These are phyloP conservation scores for Lacanobia oleracea DNA, from an alignment of 2,888 invertebrate species.

Conservation along the genomic window DNA sequence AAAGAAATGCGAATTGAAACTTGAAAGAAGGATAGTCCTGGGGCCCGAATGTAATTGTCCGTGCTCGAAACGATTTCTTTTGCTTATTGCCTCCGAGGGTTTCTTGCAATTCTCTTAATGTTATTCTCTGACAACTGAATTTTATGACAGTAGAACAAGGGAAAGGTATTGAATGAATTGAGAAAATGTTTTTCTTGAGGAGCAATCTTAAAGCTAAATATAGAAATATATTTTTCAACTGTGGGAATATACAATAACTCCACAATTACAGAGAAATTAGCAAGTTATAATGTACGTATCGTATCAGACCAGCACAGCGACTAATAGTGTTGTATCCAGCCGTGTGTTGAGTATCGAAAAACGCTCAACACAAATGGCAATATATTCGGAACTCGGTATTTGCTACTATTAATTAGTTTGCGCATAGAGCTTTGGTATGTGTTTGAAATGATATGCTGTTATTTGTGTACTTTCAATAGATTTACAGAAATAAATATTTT, in stretches of 20 bases:
- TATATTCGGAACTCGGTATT: constrained; percentile 26
- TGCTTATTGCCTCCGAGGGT: constrained; percentile 83
- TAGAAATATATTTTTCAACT: constrained; percentile 19
- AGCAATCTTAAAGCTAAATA: constrained; percentile 20
- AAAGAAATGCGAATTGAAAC: constrained; percentile 84
- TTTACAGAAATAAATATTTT: constrained; percentile 15
- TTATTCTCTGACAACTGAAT: constrained; percentile 82
- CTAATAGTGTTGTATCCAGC: constrained; percentile 10
- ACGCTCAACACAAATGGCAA: constrained; percentile 40
- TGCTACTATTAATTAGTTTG: constrained; percentile 41
- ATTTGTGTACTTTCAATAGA: constrained; percentile 1
- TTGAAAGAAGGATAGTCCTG: constrained; percentile 82
- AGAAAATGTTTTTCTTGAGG: constrained; percentile 44
- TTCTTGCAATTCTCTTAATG: constrained; percentile 84
- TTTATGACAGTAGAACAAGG: constrained; percentile 76
- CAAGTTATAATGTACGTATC: constrained; percentile 1
- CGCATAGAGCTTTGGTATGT: constrained; percentile 10
- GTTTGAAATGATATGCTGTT: constrained; percentile 11
- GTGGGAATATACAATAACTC: not conserved
- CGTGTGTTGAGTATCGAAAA: constrained; percentile 40
- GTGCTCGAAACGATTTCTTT: constrained; percentile 84
- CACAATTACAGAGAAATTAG: constrained; percentile 11
- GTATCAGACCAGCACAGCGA: constrained; percentile 3
- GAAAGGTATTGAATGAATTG: constrained; percentile 59
- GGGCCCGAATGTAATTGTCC: constrained; percentile 83